Percentiles rank a stretch among this genome's conserved stretches.
These are phyloP conservation scores for Sisyra terminalis DNA, from an alignment of 2,888 invertebrate genomes.

Conservation along the genomic window DNA sequence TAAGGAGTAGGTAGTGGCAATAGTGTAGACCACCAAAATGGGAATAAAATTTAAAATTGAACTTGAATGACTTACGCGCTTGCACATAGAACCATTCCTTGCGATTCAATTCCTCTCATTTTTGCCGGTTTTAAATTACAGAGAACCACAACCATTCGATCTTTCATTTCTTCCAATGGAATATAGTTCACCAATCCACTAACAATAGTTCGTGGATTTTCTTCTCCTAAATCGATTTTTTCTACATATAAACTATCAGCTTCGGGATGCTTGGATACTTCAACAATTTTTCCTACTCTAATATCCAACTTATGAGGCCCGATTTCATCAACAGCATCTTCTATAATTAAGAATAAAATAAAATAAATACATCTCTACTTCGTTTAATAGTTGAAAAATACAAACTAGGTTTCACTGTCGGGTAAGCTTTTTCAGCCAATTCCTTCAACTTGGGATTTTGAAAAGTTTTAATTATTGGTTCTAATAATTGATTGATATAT, in stretches of 20 bases:
- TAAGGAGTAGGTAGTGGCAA: too few species aligned
- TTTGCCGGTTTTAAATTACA: constrained; percentile 95
- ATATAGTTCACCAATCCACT: constrained; percentile 90
- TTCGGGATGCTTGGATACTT: constrained; percentile 76
- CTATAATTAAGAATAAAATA: constrained; percentile 5
- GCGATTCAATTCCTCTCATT: constrained; percentile 82
- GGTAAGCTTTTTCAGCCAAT: constrained; percentile 71
- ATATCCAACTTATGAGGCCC: constrained; percentile 69
- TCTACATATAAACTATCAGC: constrained; percentile 86
- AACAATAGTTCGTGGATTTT: constrained; percentile 48
- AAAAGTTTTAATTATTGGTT: constrained; percentile 78
- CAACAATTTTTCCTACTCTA: constrained; percentile 70
- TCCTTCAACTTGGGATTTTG: constrained; percentile 62
- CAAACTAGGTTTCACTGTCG: constrained; percentile 44
- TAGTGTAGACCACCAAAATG: too few species aligned
- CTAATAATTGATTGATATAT: constrained; percentile 72
- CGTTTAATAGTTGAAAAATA: not conserved
- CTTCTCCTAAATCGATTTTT: constrained; percentile 79
- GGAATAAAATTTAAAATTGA: not conserved
- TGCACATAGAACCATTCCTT: constrained; percentile 89
- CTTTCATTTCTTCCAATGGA: constrained; percentile 75
- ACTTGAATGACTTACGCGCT: constrained; percentile 38
- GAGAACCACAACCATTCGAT: constrained; percentile 79
- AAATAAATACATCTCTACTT: too few species aligned
- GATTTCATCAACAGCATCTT: constrained; percentile 37